phyloP scores from a whole-genome alignment of 2,797 vertebrate genomes.

The Syngnathus rostellatus region DNA sequence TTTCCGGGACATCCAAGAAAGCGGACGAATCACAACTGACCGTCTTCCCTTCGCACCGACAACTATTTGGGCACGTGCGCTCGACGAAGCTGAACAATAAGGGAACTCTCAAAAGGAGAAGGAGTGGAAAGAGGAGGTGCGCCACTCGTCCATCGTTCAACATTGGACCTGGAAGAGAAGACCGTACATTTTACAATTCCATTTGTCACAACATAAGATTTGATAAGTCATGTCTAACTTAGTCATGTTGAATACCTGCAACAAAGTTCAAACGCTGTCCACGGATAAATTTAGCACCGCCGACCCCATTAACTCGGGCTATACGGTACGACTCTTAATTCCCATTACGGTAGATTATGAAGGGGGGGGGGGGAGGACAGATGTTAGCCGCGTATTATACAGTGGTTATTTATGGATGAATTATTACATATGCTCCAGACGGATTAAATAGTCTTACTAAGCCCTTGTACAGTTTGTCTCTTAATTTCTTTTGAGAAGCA shows the following conservation, averaged over 20 bases:
- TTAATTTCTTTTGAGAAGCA: neutral
- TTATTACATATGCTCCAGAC: too few relatives aligned
- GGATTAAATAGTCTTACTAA: neutral
- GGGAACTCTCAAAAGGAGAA: constrained; percentile 64
- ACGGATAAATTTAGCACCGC: neutral
- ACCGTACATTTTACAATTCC: constrained; percentile 13
- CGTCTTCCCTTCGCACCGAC: constrained; percentile 95
- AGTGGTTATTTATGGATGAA: neutral
- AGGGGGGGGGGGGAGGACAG: neutral
- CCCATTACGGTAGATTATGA: neutral
- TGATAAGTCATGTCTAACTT: neutral
- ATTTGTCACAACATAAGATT: neutral
- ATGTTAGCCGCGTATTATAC: neutral
- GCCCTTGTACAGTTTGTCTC: too few relatives aligned
- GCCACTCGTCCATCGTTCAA: constrained; percentile 61
- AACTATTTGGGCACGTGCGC: constrained; percentile 88
- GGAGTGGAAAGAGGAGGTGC: constrained; percentile 65
- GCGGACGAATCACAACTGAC: constrained; percentile 94
- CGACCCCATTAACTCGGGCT: neutral
- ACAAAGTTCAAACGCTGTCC: neutral
- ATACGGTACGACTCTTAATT: neutral
- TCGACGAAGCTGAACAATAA: constrained; percentile 77
- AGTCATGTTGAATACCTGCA: neutral
- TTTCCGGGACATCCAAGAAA: constrained; percentile 90
- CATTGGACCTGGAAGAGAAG: constrained; percentile 54